Evolutionary conservation across 2,888 invertebrate species (phyloP), one percentile per base, ranked within the genome.

Genomic region (Desoria tigrina): DNA sequence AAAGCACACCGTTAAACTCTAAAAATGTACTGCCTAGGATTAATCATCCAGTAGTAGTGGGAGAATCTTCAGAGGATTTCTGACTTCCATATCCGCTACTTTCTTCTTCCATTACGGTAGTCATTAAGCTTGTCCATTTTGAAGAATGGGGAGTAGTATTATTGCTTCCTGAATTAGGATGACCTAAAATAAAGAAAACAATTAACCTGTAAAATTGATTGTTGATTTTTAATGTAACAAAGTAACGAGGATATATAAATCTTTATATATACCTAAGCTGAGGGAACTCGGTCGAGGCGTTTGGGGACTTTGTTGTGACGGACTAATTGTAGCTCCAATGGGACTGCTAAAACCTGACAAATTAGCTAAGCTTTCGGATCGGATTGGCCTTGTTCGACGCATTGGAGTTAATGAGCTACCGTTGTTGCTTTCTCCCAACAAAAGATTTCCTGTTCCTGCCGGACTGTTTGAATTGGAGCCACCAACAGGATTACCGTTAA

Each of bases 51-150:
- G 74, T 74, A 11, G 75, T 75, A 7, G 74, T 75, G 1, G 74
- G 72, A 23, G 74, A 72, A 23, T 72, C 72, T 65, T 74, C 72
- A 1, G 73, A 74, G 4, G 76, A 76, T 61, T 74, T 74, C 61
- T 76, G 74, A 66, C 74, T 74, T 42, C 74, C 76, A 45, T 76
- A 76, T 2, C 76, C 76, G 50, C 73, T 74, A 42, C 74, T 74
- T 59, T 76, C 76, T 63, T 76, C 76, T 57, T 76, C 76, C 69
- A 74, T 69, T 11, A 76, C 74, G 1, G 74, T 76, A 0, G 74
- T 76, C 76, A 76, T 76, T 63, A 74, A 68, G 49, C 70, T 74
- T 18, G 74, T 76, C 76, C 76, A 76, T 61, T 76, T 76, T 18
- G 68, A 64, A 26, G 67, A 66, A 64, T 74, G 73, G 9, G 74